Conservation (phyloP, 2,797 vertebrate genomes). For the Crenichthys baileyi region DNA sequence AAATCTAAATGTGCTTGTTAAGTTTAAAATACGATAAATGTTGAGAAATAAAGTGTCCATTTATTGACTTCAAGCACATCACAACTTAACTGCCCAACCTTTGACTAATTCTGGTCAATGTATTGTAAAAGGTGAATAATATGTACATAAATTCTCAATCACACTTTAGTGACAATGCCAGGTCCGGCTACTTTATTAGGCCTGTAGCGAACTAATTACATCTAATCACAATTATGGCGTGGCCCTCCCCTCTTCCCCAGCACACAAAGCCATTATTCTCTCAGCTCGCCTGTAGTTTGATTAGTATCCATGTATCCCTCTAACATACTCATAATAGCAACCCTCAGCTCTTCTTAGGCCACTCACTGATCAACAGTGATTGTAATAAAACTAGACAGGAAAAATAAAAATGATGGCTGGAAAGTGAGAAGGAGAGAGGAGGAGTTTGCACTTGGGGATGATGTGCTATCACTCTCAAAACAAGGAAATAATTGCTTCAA, state of each 20-base stretch:
- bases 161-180: slow-evolving; percentile 55
- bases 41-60: not conserved
- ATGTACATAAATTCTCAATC: slow-evolving; percentile 34
- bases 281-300: slow-evolving; percentile 72
- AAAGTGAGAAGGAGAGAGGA: slow-evolving; percentile 66
- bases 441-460: slow-evolving; percentile 63
- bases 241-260: slow-evolving; percentile 53
- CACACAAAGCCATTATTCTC: slow-evolving; percentile 72
- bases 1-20: not conserved
- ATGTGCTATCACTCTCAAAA: slow-evolving; percentile 66
- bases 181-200: slow-evolving; percentile 64
- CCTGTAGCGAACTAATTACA: slow-evolving; percentile 72
- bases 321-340: slow-evolving; percentile 73
- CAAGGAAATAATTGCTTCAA: slow-evolving; percentile 75
- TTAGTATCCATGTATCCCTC: slow-evolving; percentile 73
- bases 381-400: slow-evolving; percentile 73
- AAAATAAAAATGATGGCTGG: slow-evolving; percentile 70
- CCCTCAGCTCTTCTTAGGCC: slow-evolving; percentile 71
- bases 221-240: slow-evolving; percentile 70
- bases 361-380: slow-evolving; percentile 76
- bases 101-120: not conserved
- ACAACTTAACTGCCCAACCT: not conserved
- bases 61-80: not conserved
- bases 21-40: slow-evolving; percentile 10
- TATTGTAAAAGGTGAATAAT: not conserved